These are phyloP conservation scores for Deroplatys truncata DNA, from an alignment of 2,888 invertebrate genomes.

Conservation along the genomic window DNA sequence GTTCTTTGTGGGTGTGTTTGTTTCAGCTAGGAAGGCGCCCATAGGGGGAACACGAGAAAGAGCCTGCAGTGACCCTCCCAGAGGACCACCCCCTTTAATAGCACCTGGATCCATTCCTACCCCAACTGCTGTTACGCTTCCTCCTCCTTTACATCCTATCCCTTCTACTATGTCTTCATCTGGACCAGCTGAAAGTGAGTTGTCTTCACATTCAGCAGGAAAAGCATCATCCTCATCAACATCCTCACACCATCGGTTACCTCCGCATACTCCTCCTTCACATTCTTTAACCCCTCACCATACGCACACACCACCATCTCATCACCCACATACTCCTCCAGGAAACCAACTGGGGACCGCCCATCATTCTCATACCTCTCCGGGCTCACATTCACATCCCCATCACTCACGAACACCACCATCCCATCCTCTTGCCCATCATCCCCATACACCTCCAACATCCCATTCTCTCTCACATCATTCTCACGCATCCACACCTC, in stretches of 20 bases:
- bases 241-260: neutral
- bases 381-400: neutral
- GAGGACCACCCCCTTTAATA: slow-evolving; percentile 30
- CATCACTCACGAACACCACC: slow-evolving; percentile 8
- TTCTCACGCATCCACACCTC: neutral
- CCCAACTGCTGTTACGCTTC: slow-evolving; percentile 39
- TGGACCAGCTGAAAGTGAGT: neutral
- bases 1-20: slow-evolving; percentile 39
- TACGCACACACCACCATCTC: slow-evolving; percentile 7
- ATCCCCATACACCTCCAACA: slow-evolving; percentile 10
- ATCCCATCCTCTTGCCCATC: slow-evolving; percentile 7
- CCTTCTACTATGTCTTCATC: neutral
- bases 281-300: slow-evolving; percentile 7
- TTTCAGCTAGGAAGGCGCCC: slow-evolving; percentile 60
- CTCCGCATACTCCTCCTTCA: slow-evolving; percentile 14
- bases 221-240: neutral
- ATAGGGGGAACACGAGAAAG: slow-evolving; percentile 45
- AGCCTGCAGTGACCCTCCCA: slow-evolving; percentile 5
- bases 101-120: slow-evolving; percentile 36
- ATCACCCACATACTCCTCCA: slow-evolving; percentile 3
- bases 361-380: slow-evolving; percentile 11
- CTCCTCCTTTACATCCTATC: slow-evolving; percentile 30
- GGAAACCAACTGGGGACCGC: neutral
- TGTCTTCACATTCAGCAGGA: slow-evolving; percentile 3
- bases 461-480: neutral